Evolutionary conservation across 1,140 invertebrate species (phyloP).

Genomic region (Micrasema minimum): DNA sequence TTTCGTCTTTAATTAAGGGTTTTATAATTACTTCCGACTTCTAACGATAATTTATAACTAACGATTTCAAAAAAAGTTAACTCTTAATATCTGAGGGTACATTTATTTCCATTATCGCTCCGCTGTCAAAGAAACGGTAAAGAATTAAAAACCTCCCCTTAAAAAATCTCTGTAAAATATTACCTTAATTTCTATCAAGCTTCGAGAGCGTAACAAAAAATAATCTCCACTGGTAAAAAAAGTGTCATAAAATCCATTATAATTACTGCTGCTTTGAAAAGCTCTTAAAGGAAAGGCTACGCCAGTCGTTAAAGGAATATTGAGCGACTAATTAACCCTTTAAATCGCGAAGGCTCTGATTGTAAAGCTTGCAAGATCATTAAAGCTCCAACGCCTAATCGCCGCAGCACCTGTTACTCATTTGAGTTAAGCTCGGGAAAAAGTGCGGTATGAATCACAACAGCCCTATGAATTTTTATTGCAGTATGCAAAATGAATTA

Average conservation of each 20-base stretch:
- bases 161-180: neutral
- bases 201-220: neutral
- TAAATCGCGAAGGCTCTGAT: constrained; percentile 40
- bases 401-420: constrained; percentile 50
- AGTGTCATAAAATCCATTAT: constrained; percentile 27
- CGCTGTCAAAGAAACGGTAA: too few relatives aligned
- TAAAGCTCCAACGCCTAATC: constrained; percentile 48
- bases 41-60: too few relatives aligned
- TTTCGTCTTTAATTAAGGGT: too few relatives aligned
- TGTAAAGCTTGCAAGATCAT: constrained; percentile 42
- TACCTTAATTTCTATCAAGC: constrained; percentile 12
- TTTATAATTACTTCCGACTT: too few relatives aligned
- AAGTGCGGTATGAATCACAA: constrained; percentile 17
- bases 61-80: too few relatives aligned
- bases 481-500: too few relatives aligned
- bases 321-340: constrained; percentile 50
- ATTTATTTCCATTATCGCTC: too few relatives aligned
- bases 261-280: constrained; percentile 23
- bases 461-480: too few relatives aligned
- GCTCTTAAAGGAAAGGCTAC: constrained; percentile 36
- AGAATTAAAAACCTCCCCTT: too few relatives aligned
- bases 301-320: constrained; percentile 41
- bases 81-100: too few relatives aligned
- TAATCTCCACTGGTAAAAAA: constrained; percentile 18
- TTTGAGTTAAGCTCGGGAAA: constrained; percentile 14